phyloP scores from a whole-genome alignment of 2,113 vertebrate species.

The Pontoporia blainvillei region DNA sequence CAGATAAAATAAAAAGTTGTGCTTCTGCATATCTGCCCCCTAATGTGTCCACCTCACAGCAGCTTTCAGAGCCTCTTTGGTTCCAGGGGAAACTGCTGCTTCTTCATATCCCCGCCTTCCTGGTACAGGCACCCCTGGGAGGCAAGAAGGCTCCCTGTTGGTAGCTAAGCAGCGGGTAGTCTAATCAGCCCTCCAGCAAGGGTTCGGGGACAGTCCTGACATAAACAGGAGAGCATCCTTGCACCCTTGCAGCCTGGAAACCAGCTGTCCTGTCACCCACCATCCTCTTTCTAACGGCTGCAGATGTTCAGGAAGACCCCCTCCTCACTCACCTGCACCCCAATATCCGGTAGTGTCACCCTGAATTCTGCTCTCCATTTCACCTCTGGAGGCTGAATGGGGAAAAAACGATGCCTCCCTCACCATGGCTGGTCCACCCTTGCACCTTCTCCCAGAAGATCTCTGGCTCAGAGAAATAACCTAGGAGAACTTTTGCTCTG shows the following conservation, averaged over 20 bases:
- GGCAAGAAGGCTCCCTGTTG: neutral
- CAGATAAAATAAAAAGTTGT: neutral
- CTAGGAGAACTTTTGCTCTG: neutral
- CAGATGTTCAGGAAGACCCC: neutral
- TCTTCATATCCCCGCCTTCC: neutral
- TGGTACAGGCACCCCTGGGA: neutral
- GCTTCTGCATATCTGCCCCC: neutral
- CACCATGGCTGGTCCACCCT: neutral
- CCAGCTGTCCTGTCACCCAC: neutral
- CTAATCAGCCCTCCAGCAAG: neutral
- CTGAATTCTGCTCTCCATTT: neutral
- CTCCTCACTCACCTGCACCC: neutral
- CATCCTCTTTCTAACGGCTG: neutral
- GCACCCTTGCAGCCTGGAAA: neutral
- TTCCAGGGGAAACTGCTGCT: neutral
- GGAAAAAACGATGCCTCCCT: neutral
- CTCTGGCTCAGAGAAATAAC: neutral
- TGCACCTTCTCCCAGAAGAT: neutral
- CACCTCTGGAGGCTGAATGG: neutral
- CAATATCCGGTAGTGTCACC: neutral
- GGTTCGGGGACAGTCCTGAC: accelerated
- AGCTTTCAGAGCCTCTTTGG: neutral
- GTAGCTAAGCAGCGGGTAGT: neutral
- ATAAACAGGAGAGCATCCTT: neutral
- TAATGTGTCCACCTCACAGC: neutral